phyloP scores from a whole-genome alignment of 2,113 vertebrate genomes.

The Bubo blakistoni region DNA sequence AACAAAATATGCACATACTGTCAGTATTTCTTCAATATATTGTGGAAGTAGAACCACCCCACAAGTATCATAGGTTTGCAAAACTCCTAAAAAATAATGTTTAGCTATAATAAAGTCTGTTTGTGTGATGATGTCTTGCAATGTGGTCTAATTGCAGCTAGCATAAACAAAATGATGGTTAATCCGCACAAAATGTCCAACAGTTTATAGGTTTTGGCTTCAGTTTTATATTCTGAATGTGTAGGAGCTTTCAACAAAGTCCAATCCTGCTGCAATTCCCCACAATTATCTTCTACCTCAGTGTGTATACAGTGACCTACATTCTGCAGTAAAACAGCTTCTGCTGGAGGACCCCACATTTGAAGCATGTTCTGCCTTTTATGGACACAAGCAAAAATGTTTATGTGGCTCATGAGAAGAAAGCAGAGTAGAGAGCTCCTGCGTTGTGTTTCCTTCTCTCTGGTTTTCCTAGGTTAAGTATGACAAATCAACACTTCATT shows the following conservation, averaged over 20 bases:
- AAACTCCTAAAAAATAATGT: neutral
- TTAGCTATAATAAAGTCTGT: neutral
- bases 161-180: slow-evolving; percentile 4
- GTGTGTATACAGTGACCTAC: neutral
- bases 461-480: neutral
- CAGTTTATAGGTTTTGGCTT: slow-evolving; percentile 42
- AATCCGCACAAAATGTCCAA: neutral
- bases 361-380: slow-evolving; percentile 13
- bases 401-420: neutral
- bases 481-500: neutral
- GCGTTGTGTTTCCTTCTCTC: neutral
- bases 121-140: neutral
- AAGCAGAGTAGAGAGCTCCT: neutral
- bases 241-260: slow-evolving; percentile 1
- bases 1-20: neutral
- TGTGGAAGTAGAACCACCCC: neutral
- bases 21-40: neutral
- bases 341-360: neutral
- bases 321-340: neutral
- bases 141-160: slow-evolving; percentile 21
- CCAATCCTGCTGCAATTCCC: neutral
- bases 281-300: neutral
- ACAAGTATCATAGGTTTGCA: neutral
- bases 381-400: neutral
- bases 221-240: slow-evolving; percentile 30